Percentiles rank a stretch among this genome's conserved stretches.
Evolutionary conservation across 2,888 invertebrate genomes (phyloP).

Genomic region (Thereva nobilitata): DNA sequence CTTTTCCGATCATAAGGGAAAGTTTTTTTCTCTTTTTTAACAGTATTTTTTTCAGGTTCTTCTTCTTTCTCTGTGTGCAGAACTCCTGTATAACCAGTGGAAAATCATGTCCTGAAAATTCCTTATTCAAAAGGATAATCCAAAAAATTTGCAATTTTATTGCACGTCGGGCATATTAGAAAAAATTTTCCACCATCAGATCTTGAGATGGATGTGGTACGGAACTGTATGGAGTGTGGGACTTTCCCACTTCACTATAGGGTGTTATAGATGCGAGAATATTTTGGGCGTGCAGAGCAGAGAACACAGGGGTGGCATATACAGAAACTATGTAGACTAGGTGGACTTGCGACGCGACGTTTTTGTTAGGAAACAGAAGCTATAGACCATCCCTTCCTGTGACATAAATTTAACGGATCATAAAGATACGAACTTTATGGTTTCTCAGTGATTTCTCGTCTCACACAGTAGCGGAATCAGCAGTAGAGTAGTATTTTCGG

Average conservation of each 20-base stretch:
- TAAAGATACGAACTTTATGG: constrained; percentile 31
- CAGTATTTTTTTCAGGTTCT: not conserved
- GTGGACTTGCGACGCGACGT: constrained; percentile 5
- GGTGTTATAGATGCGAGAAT: too few species aligned
- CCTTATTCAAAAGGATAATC: constrained; percentile 35
- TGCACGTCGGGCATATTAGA: constrained; percentile 35
- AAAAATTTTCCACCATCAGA: constrained; percentile 35
- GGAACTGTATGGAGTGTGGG: not conserved
- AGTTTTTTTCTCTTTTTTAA: too few species aligned
- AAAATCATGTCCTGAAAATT: constrained; percentile 33
- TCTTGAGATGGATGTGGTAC: constrained; percentile 29
- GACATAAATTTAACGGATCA: constrained; percentile 34
- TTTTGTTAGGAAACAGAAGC: constrained; percentile 11
- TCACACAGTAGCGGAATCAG: not conserved
- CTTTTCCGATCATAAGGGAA: constrained; percentile 2
- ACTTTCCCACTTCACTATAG: too few species aligned
- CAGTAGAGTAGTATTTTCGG: not conserved
- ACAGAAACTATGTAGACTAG: constrained; percentile 3
- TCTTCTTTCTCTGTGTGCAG: too few species aligned
- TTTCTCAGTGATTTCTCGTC: constrained; percentile 20
- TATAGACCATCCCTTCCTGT: constrained; percentile 25
- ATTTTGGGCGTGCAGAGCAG: not conserved
- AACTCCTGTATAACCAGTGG: constrained; percentile 28
- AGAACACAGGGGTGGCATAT: not conserved
- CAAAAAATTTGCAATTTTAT: constrained; percentile 36